phyloP scores from a whole-genome alignment of 2,888 invertebrate genomes.

The Torymus tubicola region DNA sequence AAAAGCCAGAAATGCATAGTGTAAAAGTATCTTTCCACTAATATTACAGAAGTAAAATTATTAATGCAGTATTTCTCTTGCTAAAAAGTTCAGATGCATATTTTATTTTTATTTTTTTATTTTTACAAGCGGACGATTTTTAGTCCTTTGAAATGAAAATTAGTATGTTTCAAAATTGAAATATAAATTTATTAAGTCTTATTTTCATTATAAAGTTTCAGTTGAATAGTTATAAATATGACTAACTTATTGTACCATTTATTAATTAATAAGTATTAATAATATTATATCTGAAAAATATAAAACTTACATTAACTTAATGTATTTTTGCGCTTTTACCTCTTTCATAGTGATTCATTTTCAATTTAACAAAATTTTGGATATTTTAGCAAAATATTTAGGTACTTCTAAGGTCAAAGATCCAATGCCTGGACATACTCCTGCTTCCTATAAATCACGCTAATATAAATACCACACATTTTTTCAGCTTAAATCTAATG shows the following conservation, averaged over 20 bases:
- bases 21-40: constrained; percentile 50
- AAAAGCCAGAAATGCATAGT: constrained; percentile 56
- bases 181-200: background rate
- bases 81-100: background rate
- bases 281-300: constrained; percentile 24
- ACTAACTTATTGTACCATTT: no score
- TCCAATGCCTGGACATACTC: constrained; percentile 45
- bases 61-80: constrained; percentile 20
- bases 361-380: constrained; percentile 25
- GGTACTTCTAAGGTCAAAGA: constrained; percentile 41
- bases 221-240: no score
- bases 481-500: background rate
- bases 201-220: no score
- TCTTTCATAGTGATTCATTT: constrained; percentile 47
- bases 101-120: constrained; percentile 9
- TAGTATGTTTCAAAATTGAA: background rate
- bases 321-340: constrained; percentile 58
- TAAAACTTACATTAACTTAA: constrained; percentile 31
- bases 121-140: background rate
- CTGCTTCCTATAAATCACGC: background rate
- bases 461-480: background rate
- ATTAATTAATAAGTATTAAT: background rate
- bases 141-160: background rate
- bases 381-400: constrained; percentile 38
- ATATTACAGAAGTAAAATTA: constrained; percentile 46